phyloP scores from a whole-genome alignment of 1,140 invertebrate genomes.

The Penaeus japonicus region DNA sequence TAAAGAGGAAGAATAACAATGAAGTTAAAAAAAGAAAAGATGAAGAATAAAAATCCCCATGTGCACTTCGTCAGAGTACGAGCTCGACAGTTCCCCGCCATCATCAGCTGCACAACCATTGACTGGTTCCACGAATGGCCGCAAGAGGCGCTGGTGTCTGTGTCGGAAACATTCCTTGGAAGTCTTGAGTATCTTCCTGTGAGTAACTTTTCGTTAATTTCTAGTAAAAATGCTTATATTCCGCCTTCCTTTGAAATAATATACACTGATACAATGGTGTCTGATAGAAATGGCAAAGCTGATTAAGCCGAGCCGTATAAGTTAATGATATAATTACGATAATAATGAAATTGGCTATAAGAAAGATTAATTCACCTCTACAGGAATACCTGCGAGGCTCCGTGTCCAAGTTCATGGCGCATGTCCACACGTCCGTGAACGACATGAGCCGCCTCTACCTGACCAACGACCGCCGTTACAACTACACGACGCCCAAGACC shows the following conservation, averaged over 20 bases:
- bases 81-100: constrained; percentile 92
- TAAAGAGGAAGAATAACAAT: too few relatives aligned
- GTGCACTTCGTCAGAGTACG: constrained; percentile 75
- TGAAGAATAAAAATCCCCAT: background rate
- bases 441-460: constrained; percentile 82
- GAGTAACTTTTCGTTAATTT: constrained; percentile 61
- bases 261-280: background rate
- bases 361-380: constrained; percentile 34
- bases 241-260: background rate
- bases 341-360: too few relatives aligned
- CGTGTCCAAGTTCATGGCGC: constrained; percentile 91
- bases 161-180: constrained; percentile 86
- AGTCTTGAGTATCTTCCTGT: constrained; percentile 82
- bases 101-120: constrained; percentile 93
- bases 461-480: constrained; percentile 88
- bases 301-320: too few relatives aligned
- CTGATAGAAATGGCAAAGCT: too few relatives aligned
- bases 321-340: too few relatives aligned
- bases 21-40: too few relatives aligned
- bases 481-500: constrained; percentile 97
- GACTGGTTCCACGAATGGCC: constrained; percentile 99
- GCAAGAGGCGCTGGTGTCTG: constrained; percentile 91
- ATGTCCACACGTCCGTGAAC: constrained; percentile 92
- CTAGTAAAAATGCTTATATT: background rate
- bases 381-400: constrained; percentile 76